Evolutionary conservation across 2,888 invertebrate species (phyloP).

Genomic region (Pristionchus fissidentatus): DNA sequence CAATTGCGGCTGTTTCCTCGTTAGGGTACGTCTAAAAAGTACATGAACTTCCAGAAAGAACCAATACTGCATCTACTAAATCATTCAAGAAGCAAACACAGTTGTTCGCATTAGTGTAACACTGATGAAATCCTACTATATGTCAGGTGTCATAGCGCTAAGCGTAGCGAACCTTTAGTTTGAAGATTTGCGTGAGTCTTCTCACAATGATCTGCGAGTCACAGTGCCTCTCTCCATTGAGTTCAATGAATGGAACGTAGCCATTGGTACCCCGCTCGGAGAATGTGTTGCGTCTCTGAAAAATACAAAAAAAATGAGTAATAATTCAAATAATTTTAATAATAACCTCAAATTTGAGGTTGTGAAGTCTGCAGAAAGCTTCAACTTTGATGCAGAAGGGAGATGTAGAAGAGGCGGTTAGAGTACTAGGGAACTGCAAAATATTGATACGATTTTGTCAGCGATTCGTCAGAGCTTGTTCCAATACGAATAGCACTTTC

Average conservation of each 20-base stretch:
- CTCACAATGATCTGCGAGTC: slow-evolving; percentile 42
- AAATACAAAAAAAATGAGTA: too few relatives aligned
- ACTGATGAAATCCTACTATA: too few relatives aligned
- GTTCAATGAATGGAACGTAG: slow-evolving; percentile 38
- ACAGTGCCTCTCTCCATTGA: slow-evolving; percentile 32
- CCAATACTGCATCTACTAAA: too few relatives aligned
- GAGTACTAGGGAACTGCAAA: too few relatives aligned
- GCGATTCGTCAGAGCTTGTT: too few relatives aligned
- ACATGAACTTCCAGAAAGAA: background rate
- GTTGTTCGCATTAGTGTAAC: too few relatives aligned
- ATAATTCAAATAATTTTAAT: too few relatives aligned
- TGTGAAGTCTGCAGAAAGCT: background rate
- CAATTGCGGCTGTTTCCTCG: background rate
- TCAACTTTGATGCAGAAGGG: slow-evolving; percentile 25
- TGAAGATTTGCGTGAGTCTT: slow-evolving; percentile 33
- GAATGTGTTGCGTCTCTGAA: slow-evolving; percentile 12
- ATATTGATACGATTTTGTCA: too few relatives aligned
- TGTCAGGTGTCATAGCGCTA: too few relatives aligned
- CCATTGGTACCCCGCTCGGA: slow-evolving; percentile 5
- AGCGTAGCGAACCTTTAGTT: background rate
- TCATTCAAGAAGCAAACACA: too few relatives aligned
- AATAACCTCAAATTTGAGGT: slow-evolving; percentile 20
- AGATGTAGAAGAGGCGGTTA: background rate
- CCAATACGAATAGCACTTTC: too few relatives aligned
- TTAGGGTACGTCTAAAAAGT: background rate